Evolutionary conservation across 1,140 invertebrate species (phyloP).

Genomic region (Diorhabda carinulata): DNA sequence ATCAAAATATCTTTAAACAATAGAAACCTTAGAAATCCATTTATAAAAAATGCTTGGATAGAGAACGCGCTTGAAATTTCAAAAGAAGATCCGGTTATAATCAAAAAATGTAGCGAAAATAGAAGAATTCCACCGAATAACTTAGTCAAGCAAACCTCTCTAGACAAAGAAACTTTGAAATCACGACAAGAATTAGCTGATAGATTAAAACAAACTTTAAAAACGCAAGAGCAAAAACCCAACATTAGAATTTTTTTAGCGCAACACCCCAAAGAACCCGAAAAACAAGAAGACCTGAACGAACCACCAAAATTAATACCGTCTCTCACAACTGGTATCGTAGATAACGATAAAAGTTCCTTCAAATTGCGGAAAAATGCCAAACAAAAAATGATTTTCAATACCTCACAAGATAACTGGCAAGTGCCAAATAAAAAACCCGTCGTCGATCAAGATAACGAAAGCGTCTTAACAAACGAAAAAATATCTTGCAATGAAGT

Average conservation of each 20-base stretch:
- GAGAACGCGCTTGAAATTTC: conserved; percentile 21
- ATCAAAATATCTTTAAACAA: conserved; percentile 30
- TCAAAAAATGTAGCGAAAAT: conserved; percentile 41
- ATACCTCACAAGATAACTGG: conserved; percentile 17
- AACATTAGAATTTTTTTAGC: conserved; percentile 57
- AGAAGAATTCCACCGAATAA: conserved; percentile 27
- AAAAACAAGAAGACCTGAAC: conserved; percentile 12
- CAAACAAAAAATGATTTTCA: conserved; percentile 17
- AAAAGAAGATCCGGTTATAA: conserved; percentile 34
- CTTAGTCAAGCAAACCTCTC: conserved; percentile 27
- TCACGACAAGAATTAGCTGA: conserved; percentile 54
- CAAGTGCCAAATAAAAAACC: conserved; percentile 22
- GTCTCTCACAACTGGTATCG: conserved; percentile 24
- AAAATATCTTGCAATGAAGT: conserved; percentile 8
- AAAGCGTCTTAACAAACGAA: not conserved
- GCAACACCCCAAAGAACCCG: conserved; percentile 43
- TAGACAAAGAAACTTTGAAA: conserved; percentile 52
- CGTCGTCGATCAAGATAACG: conserved; percentile 29
- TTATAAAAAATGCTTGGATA: conserved; percentile 41
- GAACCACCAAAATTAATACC: conserved; percentile 33
- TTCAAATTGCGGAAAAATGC: conserved; percentile 40
- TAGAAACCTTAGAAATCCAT: conserved; percentile 27
- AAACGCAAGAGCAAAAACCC: conserved; percentile 50
- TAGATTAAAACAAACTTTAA: conserved; percentile 52
- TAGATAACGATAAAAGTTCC: conserved; percentile 28